Evolutionary conservation across 2,888 invertebrate genomes (phyloP).

Genomic region (Aporophyla lueneburgensis): DNA sequence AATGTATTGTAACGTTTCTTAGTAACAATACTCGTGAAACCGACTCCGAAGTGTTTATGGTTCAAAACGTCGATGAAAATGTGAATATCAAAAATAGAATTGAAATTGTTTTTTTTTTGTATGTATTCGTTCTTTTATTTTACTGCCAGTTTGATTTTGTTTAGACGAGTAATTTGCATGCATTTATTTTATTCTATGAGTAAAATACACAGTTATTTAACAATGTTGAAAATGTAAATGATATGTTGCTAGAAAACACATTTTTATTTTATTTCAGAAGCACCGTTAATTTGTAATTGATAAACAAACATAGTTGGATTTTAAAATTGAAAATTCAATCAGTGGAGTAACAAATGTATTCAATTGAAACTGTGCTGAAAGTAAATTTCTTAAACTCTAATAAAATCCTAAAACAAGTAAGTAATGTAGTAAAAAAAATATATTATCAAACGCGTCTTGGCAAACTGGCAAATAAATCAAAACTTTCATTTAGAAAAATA

Average conservation of each 20-base stretch:
- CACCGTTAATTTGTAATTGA: neutral
- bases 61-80: constrained; percentile 20
- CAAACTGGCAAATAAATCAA: constrained; percentile 19
- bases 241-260: neutral
- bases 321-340: neutral
- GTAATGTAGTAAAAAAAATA: neutral
- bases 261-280: constrained; percentile 14
- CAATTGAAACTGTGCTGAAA: neutral
- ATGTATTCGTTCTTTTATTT: neutral
- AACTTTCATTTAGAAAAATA: neutral
- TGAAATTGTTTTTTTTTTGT: too few species aligned
- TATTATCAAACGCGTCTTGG: neutral
- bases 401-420: neutral
- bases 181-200: constrained; percentile 1
- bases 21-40: constrained; percentile 34
- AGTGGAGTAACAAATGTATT: constrained; percentile 12
- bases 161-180: neutral
- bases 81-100: constrained; percentile 13
- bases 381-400: neutral
- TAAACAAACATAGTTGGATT: constrained; percentile 21
- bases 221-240: neutral
- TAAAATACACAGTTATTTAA: neutral
- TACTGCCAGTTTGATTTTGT: neutral
- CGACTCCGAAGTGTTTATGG: constrained; percentile 24
- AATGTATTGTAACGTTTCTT: constrained; percentile 42